Percentiles rank a stretch among this genome's conserved stretches.
Evolutionary conservation across 2,888 invertebrate species (phyloP).

Genomic region (Eilema depressum): DNA sequence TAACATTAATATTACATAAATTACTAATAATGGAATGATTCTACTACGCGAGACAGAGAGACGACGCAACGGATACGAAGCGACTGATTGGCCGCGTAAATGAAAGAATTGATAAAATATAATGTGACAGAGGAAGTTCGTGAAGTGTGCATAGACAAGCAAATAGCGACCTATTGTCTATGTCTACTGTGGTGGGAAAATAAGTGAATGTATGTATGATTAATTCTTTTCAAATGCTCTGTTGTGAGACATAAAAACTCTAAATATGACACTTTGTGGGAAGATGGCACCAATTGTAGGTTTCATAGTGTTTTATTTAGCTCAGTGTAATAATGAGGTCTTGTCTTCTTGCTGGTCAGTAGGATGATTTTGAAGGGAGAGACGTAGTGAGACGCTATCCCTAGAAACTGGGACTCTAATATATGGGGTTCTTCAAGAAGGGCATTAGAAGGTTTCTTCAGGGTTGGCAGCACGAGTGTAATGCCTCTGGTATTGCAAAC

Average conservation of each 20-base stretch:
- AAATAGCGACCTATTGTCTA: slow-evolving; percentile 2
- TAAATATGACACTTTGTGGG: slow-evolving; percentile 9
- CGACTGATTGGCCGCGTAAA: not conserved
- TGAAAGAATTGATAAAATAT: not conserved
- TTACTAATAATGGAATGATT: too few species aligned
- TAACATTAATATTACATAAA: too few species aligned
- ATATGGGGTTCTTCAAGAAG: too few species aligned
- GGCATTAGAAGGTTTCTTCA: too few species aligned
- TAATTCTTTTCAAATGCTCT: slow-evolving; percentile 1
- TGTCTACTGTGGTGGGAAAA: not conserved
- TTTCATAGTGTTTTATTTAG: not conserved
- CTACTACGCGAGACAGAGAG: too few species aligned
- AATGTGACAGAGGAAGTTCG: not conserved
- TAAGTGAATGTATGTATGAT: not conserved
- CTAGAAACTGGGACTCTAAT: too few species aligned
- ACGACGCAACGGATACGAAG: too few species aligned
- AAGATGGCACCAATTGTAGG: not conserved
- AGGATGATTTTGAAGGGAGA: not conserved
- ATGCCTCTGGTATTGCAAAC: too few species aligned
- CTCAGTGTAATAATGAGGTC: not conserved
- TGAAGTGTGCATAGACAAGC: not conserved
- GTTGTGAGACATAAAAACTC: slow-evolving; percentile 10
- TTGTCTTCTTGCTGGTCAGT: not conserved
- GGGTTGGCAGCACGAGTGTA: too few species aligned
- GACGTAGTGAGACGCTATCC: too few species aligned